These are phyloP conservation scores for Nomada ruficornis DNA, from an alignment of 2,888 invertebrate genomes.

Conservation along the genomic window DNA sequence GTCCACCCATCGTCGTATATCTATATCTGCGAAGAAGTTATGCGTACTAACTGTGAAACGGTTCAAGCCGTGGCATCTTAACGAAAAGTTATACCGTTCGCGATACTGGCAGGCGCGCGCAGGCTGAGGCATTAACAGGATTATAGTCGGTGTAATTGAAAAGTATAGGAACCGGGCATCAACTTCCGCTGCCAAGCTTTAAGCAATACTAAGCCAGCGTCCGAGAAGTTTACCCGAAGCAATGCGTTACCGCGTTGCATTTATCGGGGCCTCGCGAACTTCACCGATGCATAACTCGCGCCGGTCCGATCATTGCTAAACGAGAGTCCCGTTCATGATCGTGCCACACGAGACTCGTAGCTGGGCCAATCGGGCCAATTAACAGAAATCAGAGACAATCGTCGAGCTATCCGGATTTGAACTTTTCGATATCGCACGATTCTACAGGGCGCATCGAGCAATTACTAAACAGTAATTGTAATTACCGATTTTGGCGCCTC, in stretches of 20 bases:
- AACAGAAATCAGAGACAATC: conserved; percentile 36
- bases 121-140: conserved; percentile 25
- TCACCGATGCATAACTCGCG: conserved; percentile 38
- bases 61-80: conserved; percentile 27
- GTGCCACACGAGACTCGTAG: not conserved
- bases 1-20: not conserved
- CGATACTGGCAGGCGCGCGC: conserved; percentile 1
- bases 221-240: conserved; percentile 40
- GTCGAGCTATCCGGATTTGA: conserved; percentile 43
- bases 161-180: conserved; percentile 43
- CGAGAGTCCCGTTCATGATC: not conserved
- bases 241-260: conserved; percentile 45
- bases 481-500: too few species aligned
- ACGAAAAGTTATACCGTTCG: conserved; percentile 41
- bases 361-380: conserved; percentile 22
- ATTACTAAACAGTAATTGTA: conserved; percentile 39
- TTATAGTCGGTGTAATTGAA: conserved; percentile 55
- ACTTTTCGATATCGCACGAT: conserved; percentile 44
- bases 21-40: not conserved
- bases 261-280: conserved; percentile 26
- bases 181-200: conserved; percentile 39
- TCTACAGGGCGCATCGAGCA: conserved; percentile 49
- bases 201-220: conserved; percentile 43
- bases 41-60: conserved; percentile 25
- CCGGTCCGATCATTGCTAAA: conserved; percentile 8